Evolutionary conservation across 2,113 vertebrate genomes (phyloP).

Genomic region (Passer montanus): DNA sequence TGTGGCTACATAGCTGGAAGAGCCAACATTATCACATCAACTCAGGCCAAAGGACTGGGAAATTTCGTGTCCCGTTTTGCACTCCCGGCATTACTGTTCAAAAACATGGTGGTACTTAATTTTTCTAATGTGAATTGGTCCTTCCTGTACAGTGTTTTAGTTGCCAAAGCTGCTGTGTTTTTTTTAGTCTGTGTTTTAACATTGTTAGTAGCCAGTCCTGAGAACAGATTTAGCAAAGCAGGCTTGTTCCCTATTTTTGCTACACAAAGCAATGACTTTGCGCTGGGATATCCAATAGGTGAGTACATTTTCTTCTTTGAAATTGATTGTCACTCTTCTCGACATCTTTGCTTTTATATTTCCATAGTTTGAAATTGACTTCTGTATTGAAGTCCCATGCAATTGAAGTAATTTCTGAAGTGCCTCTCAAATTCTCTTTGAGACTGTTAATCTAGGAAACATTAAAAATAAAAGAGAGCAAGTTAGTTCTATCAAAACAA

Average conservation of each 20-base stretch:
- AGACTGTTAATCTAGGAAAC: background rate
- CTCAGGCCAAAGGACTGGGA: conserved; percentile 92
- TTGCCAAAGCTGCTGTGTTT: conserved; percentile 93
- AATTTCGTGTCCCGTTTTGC: conserved; percentile 97
- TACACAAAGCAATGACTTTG: conserved; percentile 99
- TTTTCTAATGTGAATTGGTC: conserved; percentile 94
- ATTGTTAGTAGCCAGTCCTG: conserved; percentile 85
- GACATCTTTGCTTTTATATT: background rate
- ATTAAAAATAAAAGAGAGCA: background rate
- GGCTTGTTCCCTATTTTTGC: conserved; percentile 98
- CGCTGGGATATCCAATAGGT: conserved; percentile 97
- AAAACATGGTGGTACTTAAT: conserved; percentile 97
- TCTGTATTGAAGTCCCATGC: background rate
- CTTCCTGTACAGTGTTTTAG: conserved; percentile 91
- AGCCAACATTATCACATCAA: conserved; percentile 88
- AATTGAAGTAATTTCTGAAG: background rate
- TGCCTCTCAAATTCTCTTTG: background rate
- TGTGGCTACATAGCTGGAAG: conserved; percentile 95
- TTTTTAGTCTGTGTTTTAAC: conserved; percentile 87
- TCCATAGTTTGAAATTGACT: background rate
- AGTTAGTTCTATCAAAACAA: background rate
- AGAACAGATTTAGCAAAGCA: conserved; percentile 90
- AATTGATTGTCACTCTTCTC: background rate
- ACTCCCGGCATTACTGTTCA: conserved; percentile 93
- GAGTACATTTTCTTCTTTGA: conserved; percentile 63